Conservation (phyloP, 2,113 vertebrate genomes). For the Plecotus auritus region DNA sequence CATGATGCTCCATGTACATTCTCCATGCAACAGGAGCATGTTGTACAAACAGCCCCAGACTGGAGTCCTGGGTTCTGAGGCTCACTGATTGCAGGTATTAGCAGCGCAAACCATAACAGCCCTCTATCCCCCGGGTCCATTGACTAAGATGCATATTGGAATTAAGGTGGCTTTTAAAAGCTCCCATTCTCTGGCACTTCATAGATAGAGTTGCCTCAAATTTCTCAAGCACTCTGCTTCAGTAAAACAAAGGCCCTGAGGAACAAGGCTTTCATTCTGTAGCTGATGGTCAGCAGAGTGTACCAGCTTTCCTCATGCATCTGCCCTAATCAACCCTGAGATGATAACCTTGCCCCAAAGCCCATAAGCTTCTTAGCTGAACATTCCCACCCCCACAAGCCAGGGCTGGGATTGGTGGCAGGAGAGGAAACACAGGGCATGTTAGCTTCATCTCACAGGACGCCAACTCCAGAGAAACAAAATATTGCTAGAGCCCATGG, state of each 20-base stretch:
- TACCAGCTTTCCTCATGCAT: neutral
- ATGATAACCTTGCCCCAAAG: neutral
- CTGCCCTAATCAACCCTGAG: neutral
- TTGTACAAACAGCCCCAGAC: neutral
- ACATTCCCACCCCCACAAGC: accelerated
- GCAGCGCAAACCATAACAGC: neutral
- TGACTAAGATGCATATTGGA: neutral
- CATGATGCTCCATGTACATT: neutral
- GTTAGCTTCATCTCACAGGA: neutral
- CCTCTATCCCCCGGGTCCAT: neutral
- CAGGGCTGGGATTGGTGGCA: neutral
- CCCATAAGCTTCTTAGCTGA: neutral
- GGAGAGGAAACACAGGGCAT: neutral
- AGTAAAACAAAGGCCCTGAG: neutral
- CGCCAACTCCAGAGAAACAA: neutral
- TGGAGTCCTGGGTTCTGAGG: neutral
- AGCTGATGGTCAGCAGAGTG: neutral
- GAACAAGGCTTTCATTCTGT: neutral
- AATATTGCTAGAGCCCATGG: neutral
- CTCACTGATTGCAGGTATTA: neutral
- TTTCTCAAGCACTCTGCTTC: neutral
- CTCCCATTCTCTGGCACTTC: neutral
- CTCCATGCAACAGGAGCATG: accelerated
- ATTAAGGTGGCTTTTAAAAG: neutral
- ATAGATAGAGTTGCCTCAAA: neutral